phyloP scores from a whole-genome alignment of 2,113 vertebrate species.

The Percina caprodes region DNA sequence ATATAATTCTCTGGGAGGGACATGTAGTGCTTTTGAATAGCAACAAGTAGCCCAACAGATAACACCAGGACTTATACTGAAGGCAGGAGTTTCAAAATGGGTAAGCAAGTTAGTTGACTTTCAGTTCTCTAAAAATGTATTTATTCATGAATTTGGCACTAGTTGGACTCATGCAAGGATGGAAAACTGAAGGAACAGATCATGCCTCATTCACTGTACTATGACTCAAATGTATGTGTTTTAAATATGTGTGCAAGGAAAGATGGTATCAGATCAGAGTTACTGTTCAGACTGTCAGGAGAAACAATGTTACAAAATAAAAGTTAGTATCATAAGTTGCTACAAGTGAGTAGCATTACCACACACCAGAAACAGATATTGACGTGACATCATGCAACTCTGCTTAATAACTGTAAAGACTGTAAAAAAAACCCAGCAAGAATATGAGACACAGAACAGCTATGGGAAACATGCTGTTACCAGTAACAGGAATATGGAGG shows the following conservation, averaged over 20 bases:
- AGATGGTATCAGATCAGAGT: slow-evolving; percentile 4
- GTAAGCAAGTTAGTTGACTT: background rate
- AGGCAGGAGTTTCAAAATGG: slow-evolving; percentile 16
- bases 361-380: slow-evolving; percentile 31
- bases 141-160: slow-evolving; percentile 37
- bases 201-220: slow-evolving; percentile 51
- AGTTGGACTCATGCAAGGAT: slow-evolving; percentile 6
- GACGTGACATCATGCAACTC: slow-evolving; percentile 40
- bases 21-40: background rate
- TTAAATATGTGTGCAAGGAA: background rate
- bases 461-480: background rate
- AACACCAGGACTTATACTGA: slow-evolving; percentile 30
- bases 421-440: slow-evolving; percentile 9
- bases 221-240: slow-evolving; percentile 2
- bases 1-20: slow-evolving; percentile 16
- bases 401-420: slow-evolving; percentile 21
- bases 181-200: slow-evolving; percentile 19
- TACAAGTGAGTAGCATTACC: slow-evolving; percentile 17
- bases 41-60: slow-evolving; percentile 17
- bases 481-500: background rate
- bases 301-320: slow-evolving; percentile 36
- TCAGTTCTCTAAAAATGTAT: background rate
- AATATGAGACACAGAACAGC: slow-evolving; percentile 33
- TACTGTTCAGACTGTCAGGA: slow-evolving; percentile 11
- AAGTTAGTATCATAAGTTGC: slow-evolving; percentile 13